Evolutionary conservation across 2,888 invertebrate species (phyloP), one percentile per base, ranked within the genome.

Genomic region (Holacanthella duospinosa): DNA sequence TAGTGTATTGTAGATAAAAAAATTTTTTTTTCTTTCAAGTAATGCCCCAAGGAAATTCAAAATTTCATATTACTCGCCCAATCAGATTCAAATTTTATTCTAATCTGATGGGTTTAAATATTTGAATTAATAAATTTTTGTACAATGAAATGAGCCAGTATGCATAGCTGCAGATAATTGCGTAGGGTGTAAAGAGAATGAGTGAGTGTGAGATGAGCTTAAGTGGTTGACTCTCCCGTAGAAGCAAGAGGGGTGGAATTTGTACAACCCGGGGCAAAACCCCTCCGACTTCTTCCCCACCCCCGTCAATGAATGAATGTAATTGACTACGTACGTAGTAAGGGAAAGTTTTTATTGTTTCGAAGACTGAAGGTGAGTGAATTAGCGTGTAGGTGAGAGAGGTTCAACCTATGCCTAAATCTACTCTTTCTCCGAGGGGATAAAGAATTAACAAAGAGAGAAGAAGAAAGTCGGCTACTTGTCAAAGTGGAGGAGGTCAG

Each of bases 401-500:
- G 36, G 36, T 12, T 36, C 6, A 36, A 36, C 16, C 36, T 36
- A 12, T 36, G 9, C 16, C 36, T 36, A 36, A 16, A 16, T 16
- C 16, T 36, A 36, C n/a, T n/a, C n/a, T n/a, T n/a, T n/a, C n/a
- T n/a, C n/a, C n/a, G n/a, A n/a, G n/a, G n/a, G 16, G 36, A 36
- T 36, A 16, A 36, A 36, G 36, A 36, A 16, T 36, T 36, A 36
- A 36, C 16, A 16, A 36, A 16, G 16, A 12, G 36, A 36, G 16
- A 36, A 36, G 16, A 16, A 36, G 36, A 36, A 36, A 36, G 36
- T 36, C 36, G 36, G 16, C 36, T 12, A 16, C 9, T 36, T 6
- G 36, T 36, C 19, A 21, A 48, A 48, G 48, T 48, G 48, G 48
- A 48, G 48, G 48, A 48, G 48, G 48, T 48, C 48, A 48, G 48